A percentile compares a stretch with the other conserved stretches of the same genome.
Evolutionary conservation across 2,888 invertebrate genomes (phyloP).

Genomic region (Xestia xanthographa): DNA sequence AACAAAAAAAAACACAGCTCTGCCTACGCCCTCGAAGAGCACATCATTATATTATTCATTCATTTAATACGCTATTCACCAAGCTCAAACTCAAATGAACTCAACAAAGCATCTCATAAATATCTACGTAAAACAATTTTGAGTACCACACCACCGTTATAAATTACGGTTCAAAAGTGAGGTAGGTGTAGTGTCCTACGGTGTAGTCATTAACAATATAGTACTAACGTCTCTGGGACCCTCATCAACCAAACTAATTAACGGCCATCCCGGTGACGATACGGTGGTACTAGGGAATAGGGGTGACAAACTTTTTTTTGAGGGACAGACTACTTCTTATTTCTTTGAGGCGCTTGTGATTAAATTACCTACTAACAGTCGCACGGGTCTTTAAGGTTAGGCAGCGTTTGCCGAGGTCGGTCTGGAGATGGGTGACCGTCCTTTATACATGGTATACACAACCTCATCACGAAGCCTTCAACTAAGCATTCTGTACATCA

Average conservation of each 20-base stretch:
- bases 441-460: too few species aligned
- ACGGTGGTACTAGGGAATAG: slow-evolving; percentile 29
- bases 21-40: too few species aligned
- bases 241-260: slow-evolving; percentile 68
- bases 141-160: slow-evolving; percentile 28
- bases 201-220: slow-evolving; percentile 62
- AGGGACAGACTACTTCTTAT: background rate
- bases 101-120: slow-evolving; percentile 18
- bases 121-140: slow-evolving; percentile 52
- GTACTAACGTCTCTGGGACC: slow-evolving; percentile 49
- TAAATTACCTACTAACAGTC: background rate
- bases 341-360: background rate
- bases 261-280: slow-evolving; percentile 57
- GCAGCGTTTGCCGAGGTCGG: background rate
- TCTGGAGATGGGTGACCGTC: background rate
- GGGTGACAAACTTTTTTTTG: background rate
- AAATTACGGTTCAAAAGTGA: slow-evolving; percentile 58
- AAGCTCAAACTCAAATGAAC: background rate
- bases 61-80: slow-evolving; percentile 1
- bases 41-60: background rate
- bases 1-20: too few species aligned
- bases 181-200: slow-evolving; percentile 36
- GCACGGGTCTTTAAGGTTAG: background rate
- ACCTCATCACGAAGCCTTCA: too few species aligned
- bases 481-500: too few species aligned